These are phyloP conservation scores for Philereme vetulata DNA, from an alignment of 2,888 invertebrate genomes.

Conservation along the genomic window DNA sequence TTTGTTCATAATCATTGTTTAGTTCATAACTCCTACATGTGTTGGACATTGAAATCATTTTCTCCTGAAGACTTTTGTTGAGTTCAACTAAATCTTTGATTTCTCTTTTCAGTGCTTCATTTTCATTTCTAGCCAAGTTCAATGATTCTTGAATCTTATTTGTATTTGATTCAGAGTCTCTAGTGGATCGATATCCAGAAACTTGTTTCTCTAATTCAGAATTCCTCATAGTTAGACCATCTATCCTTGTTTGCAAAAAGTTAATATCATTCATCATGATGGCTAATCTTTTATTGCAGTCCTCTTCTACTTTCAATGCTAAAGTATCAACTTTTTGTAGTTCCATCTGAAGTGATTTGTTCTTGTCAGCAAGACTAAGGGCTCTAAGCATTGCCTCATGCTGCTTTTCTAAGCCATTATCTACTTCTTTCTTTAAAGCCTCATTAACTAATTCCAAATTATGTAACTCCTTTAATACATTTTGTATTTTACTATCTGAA, in stretches of 20 bases:
- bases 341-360: constrained; percentile 88
- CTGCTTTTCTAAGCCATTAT: constrained; percentile 85
- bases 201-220: constrained; percentile 84
- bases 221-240: constrained; percentile 67
- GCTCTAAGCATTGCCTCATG: constrained; percentile 93
- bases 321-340: constrained; percentile 88
- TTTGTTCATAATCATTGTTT: constrained; percentile 42
- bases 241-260: constrained; percentile 82
- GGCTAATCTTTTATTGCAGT: constrained; percentile 88
- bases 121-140: constrained; percentile 60
- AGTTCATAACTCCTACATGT: constrained; percentile 48
- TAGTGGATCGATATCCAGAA: constrained; percentile 57
- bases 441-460: constrained; percentile 85
- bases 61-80: constrained; percentile 77
- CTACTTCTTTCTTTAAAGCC: constrained; percentile 72
- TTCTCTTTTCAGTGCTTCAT: constrained; percentile 71
- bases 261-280: constrained; percentile 85
- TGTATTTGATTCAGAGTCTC: constrained; percentile 40
- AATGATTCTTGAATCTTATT: constrained; percentile 56
- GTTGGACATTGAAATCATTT: constrained; percentile 59
- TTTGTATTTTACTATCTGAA: constrained; percentile 79
- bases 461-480: constrained; percentile 84
- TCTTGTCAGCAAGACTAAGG: constrained; percentile 88
- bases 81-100: constrained; percentile 77
- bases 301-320: constrained; percentile 89